Evolutionary conservation across 2,888 invertebrate genomes (phyloP).

Genomic region (Drepanosiphum platanoidis): DNA sequence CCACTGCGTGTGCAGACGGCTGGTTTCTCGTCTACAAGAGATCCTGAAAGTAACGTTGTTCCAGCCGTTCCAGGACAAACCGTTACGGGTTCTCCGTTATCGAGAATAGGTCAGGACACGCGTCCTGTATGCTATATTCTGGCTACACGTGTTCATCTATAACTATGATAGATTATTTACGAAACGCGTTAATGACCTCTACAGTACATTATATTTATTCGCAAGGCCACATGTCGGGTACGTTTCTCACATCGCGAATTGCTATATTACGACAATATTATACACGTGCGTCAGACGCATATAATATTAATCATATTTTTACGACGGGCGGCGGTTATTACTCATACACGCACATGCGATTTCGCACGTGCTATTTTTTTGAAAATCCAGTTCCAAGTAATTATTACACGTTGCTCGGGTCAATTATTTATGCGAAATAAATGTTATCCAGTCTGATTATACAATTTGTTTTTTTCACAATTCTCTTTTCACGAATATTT

Average conservation of each 20-base stretch:
- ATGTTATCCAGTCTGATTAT: too few relatives aligned
- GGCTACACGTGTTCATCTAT: background rate
- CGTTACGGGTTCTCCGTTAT: too few relatives aligned
- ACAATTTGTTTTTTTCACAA: too few relatives aligned
- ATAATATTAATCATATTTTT: background rate
- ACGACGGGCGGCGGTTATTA: background rate
- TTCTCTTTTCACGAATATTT: too few relatives aligned
- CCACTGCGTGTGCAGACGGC: too few relatives aligned
- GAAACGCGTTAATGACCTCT: background rate
- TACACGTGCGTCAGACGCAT: background rate
- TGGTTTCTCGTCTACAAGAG: too few relatives aligned
- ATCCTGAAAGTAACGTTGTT: too few relatives aligned
- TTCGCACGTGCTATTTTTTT: background rate
- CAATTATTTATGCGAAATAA: too few relatives aligned
- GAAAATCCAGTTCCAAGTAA: background rate
- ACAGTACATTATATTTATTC: background rate
- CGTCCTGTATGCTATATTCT: too few relatives aligned
- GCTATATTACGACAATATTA: background rate
- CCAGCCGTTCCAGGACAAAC: too few relatives aligned
- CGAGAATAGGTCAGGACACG: background rate
- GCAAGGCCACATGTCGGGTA: background rate
- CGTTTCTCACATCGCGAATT: background rate
- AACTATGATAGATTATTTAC: background rate
- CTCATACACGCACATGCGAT: background rate
- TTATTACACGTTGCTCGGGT: background rate